Conservation (phyloP, 2,113 vertebrate species). For the Bothrops jararaca region DNA sequence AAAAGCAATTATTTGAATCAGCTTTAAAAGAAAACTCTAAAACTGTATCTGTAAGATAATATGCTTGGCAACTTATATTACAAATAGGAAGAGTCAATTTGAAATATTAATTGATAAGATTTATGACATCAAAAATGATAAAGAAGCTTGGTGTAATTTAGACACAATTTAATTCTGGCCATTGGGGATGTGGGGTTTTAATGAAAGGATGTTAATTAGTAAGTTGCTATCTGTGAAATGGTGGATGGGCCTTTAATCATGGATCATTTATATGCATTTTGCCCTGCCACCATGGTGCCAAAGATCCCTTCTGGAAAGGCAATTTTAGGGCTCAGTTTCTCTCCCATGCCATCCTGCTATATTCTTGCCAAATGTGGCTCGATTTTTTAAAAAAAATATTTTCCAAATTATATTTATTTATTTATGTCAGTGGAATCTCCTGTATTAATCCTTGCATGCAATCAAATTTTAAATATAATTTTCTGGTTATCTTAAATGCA, state of each 20-base stretch:
- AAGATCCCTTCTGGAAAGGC: slow-evolving; percentile 45
- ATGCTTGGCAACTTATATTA: slow-evolving; percentile 36
- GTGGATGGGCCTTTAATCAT: slow-evolving; percentile 24
- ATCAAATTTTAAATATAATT: slow-evolving; percentile 36
- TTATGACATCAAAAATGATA: slow-evolving; percentile 54
- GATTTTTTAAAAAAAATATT: neutral
- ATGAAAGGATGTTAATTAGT: slow-evolving; percentile 59
- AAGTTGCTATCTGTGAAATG: slow-evolving; percentile 26
- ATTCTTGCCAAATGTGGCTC: slow-evolving; percentile 19
- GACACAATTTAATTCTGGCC: slow-evolving; percentile 37
- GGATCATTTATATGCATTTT: slow-evolving; percentile 1
- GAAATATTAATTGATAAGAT: slow-evolving; percentile 63
- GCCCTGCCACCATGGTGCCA: slow-evolving; percentile 26
- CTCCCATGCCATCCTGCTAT: neutral
- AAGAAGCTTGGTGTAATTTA: slow-evolving; percentile 29
- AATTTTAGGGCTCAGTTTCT: slow-evolving; percentile 7
- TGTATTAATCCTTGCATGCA: slow-evolving; percentile 15
- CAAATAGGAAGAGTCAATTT: slow-evolving; percentile 52
- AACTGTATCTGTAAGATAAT: slow-evolving; percentile 50
- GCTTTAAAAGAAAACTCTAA: slow-evolving; percentile 20
- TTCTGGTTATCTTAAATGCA: neutral
- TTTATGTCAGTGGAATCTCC: neutral
- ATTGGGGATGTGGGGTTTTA: slow-evolving; percentile 32
- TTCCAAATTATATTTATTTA: slow-evolving; percentile 4
- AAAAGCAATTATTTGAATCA: slow-evolving; percentile 69